These are phyloP conservation scores for Drosophila trapezifrons DNA, from an alignment of 1,140 invertebrate species.

Conservation along the genomic window DNA sequence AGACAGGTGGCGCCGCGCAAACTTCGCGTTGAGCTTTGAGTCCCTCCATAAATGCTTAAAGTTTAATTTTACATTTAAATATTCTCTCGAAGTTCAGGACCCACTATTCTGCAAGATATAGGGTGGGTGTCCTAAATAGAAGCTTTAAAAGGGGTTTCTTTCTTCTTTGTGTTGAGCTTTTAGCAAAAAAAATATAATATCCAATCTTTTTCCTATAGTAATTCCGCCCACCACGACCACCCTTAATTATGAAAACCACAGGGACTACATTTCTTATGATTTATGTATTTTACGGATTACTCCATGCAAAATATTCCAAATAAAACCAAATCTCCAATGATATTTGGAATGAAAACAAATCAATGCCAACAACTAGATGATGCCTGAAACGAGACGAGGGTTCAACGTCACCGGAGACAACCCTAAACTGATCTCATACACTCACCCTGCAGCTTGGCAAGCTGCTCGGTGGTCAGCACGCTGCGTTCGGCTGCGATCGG, in stretches of 20 bases:
- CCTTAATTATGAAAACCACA: slow-evolving; percentile 5
- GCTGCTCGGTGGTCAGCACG: slow-evolving; percentile 12
- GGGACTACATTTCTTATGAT: too few species aligned
- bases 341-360: slow-evolving; percentile 3
- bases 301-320: neutral
- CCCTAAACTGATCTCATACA: too few species aligned
- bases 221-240: too few species aligned
- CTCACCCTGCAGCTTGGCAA: slow-evolving; percentile 10
- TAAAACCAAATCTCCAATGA: neutral
- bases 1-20: slow-evolving; percentile 2
- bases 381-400: neutral
- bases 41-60: too few species aligned
- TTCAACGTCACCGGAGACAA: too few species aligned
- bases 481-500: slow-evolving; percentile 6
- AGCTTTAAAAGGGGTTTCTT: too few species aligned
- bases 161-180: too few species aligned
- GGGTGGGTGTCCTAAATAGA: neutral
- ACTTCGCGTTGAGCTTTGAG: neutral
- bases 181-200: too few species aligned
- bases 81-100: neutral
- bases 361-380: neutral
- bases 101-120: neutral
- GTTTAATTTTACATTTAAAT: neutral
- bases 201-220: too few species aligned
- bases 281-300: neutral